These are phyloP conservation scores for Sardina pilchardus DNA, from an alignment of 2,113 vertebrate genomes.

Conservation along the genomic window DNA sequence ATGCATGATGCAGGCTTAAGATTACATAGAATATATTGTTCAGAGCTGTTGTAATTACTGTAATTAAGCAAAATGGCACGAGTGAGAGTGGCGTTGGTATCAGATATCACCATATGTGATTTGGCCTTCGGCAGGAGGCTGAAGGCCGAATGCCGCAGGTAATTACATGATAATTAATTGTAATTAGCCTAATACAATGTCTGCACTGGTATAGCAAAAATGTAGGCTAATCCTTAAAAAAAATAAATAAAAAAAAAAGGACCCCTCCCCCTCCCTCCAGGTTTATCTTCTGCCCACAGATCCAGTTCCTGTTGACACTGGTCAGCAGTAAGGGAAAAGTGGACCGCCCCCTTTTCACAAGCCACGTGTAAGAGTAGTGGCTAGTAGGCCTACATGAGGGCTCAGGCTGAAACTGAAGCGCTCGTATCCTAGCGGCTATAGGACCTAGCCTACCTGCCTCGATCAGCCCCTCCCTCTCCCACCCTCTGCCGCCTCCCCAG, in stretches of 20 bases:
- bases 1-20: too few relatives aligned
- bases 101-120: too few relatives aligned
- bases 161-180: too few relatives aligned
- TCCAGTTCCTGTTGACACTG: neutral
- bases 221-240: neutral
- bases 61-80: too few relatives aligned
- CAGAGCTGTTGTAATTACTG: too few relatives aligned
- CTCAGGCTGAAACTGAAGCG: neutral
- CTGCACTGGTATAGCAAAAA: too few relatives aligned
- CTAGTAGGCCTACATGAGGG: neutral
- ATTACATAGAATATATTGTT: too few relatives aligned
- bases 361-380: neutral
- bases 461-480: conserved; percentile 61
- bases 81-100: too few relatives aligned
- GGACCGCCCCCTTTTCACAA: neutral
- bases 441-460: conserved; percentile 52
- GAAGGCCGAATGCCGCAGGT: too few relatives aligned
- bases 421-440: neutral
- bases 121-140: too few relatives aligned
- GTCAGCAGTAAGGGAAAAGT: neutral
- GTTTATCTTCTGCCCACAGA: neutral
- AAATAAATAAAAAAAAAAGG: neutral
- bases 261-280: too few relatives aligned
- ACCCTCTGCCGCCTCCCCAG: conserved; percentile 56
- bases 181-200: too few relatives aligned